Conservation (phyloP, 64 coral and sea anemone species). For the Dendrophyllia cribrosa region DNA sequence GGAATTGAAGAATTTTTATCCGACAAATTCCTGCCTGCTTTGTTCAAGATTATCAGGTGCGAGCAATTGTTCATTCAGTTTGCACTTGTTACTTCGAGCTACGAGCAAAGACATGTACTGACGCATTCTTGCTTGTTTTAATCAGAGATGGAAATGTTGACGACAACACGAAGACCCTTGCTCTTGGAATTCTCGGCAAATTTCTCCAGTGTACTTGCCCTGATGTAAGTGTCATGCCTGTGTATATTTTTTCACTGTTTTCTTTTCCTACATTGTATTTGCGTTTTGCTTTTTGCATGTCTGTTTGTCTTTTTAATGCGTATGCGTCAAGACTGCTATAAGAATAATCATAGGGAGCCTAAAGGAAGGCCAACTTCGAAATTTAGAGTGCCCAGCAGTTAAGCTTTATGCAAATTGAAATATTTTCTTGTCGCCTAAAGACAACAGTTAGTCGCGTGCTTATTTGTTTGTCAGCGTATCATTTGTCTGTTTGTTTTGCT, state of each 20-base stretch:
- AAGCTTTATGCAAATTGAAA: no score
- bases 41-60: constrained; percentile 92
- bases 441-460: no score
- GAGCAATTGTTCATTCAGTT: background rate
- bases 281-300: background rate
- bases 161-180: constrained; percentile 73
- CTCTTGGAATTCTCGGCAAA: constrained; percentile 90
- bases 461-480: background rate
- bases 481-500: no score
- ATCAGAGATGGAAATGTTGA: constrained; percentile 65
- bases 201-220: constrained; percentile 88
- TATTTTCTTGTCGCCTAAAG: no score
- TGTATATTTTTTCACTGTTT: background rate
- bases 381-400: no score
- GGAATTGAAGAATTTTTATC: constrained; percentile 86
- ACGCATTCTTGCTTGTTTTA: background rate
- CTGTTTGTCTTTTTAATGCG: no score
- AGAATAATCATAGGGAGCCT: no score
- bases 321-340: no score
- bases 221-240: constrained; percentile 33
- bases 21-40: constrained; percentile 75
- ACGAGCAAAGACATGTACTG: background rate
- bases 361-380: no score
- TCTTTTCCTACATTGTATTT: background rate
- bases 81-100: background rate